Evolutionary conservation across 2,113 vertebrate genomes (phyloP).

Genomic region (Asarcornis scutulata): DNA sequence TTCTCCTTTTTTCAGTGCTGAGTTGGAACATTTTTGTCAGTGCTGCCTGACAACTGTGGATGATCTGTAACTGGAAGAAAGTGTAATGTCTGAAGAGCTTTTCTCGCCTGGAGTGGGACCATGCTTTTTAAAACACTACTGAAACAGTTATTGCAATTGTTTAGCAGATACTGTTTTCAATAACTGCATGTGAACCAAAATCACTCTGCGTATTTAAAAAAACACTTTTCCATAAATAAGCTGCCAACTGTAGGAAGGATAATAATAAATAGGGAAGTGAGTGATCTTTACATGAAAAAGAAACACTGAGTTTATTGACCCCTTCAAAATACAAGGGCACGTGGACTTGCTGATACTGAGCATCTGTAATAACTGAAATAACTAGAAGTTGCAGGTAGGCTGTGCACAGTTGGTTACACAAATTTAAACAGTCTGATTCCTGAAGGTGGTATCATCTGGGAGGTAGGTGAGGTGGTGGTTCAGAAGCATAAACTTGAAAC

Average conservation of each 20-base stretch:
- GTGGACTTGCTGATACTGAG: background rate
- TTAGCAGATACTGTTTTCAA: background rate
- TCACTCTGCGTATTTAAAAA: background rate
- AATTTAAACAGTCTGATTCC: background rate
- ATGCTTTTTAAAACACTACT: background rate
- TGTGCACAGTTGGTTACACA: background rate
- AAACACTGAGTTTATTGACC: fast-evolving
- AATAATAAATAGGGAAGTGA: background rate
- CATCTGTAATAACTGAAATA: background rate
- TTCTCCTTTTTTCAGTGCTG: conserved; percentile 56
- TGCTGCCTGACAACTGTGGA: background rate
- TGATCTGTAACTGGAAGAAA: conserved; percentile 1
- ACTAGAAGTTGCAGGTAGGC: background rate
- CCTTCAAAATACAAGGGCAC: background rate
- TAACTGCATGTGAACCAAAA: background rate
- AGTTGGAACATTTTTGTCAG: background rate
- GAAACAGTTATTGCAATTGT: background rate
- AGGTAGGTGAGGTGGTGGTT: background rate
- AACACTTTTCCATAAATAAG: fast-evolving
- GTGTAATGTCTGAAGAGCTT: background rate
- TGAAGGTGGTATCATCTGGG: background rate
- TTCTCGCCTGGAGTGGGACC: background rate
- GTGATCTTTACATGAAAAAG: background rate
- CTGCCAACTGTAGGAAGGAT: background rate
- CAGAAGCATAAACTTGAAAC: background rate